Evolutionary conservation across 2,797 vertebrate genomes (phyloP).

Genomic region (Hemitrygon akajei): DNA sequence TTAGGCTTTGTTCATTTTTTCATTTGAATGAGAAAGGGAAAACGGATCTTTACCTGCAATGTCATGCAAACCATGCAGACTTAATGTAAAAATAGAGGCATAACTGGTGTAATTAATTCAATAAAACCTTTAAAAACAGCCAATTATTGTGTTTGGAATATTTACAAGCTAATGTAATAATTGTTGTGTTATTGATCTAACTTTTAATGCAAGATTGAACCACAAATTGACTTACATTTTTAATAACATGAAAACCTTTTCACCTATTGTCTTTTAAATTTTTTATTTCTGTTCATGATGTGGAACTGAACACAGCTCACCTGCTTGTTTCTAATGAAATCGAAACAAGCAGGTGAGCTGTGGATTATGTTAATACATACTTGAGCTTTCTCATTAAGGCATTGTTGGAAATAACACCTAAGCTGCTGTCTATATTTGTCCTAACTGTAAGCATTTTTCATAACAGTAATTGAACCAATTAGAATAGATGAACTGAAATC

Average conservation of each 20-base stretch:
- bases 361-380: not conserved
- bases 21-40: not conserved
- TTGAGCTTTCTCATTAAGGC: not conserved
- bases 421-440: not conserved
- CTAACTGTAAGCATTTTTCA: not conserved
- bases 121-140: not conserved
- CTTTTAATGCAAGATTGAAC: not conserved
- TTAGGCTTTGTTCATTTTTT: not conserved
- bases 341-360: too few relatives aligned
- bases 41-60: not conserved
- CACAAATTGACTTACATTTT: not conserved
- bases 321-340: conserved; percentile 4
- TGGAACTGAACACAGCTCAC: not conserved
- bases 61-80: not conserved
- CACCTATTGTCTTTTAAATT: not conserved
- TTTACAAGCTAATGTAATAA: not conserved
- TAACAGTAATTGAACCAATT: not conserved
- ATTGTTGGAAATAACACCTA: not conserved
- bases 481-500: not conserved
- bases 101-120: not conserved
- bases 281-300: not conserved
- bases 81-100: not conserved
- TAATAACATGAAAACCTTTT: not conserved
- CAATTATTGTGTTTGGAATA: not conserved
- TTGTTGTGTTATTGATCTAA: not conserved